These are phyloP conservation scores for Xenopus petersii DNA, from an alignment of 2,797 vertebrate species.

Conservation along the genomic window DNA sequence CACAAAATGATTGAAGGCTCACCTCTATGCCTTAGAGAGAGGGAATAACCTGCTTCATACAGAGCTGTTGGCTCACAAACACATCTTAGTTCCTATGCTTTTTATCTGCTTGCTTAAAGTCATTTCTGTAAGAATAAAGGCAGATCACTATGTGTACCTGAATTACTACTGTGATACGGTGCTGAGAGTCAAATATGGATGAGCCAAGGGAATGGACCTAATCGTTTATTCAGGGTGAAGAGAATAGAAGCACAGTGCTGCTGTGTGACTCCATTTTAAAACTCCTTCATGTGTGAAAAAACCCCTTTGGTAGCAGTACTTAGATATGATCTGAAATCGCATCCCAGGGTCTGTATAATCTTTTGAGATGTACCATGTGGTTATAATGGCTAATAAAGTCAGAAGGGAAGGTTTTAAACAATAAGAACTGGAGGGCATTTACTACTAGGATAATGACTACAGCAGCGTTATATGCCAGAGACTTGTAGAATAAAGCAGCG, in stretches of 20 bases:
- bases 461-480: conserved; percentile 23
- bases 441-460: conserved; percentile 42
- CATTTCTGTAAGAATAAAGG: conserved; percentile 27
- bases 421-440: conserved; percentile 44
- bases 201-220: conserved; percentile 40
- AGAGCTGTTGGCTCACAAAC: conserved; percentile 15
- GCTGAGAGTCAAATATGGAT: conserved; percentile 46
- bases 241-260: conserved; percentile 28
- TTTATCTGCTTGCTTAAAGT: conserved; percentile 22
- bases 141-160: conserved; percentile 34
- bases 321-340: conserved; percentile 40
- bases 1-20: conserved; percentile 25
- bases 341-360: conserved; percentile 45
- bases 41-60: conserved; percentile 32
- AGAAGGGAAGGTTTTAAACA: conserved; percentile 42
- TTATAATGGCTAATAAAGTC: conserved; percentile 46
- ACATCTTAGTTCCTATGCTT: conserved; percentile 18
- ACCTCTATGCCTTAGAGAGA: conserved; percentile 15
- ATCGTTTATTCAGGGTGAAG: conserved; percentile 29
- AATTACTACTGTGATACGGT: conserved; percentile 26
- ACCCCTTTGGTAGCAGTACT: conserved; percentile 37
- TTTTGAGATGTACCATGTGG: conserved; percentile 46
- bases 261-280: conserved; percentile 39
- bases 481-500: conserved; percentile 17
- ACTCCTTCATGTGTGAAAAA: conserved; percentile 28